Evolutionary conservation across 2,113 vertebrate species (phyloP).

Genomic region (Lophius piscatorius): DNA sequence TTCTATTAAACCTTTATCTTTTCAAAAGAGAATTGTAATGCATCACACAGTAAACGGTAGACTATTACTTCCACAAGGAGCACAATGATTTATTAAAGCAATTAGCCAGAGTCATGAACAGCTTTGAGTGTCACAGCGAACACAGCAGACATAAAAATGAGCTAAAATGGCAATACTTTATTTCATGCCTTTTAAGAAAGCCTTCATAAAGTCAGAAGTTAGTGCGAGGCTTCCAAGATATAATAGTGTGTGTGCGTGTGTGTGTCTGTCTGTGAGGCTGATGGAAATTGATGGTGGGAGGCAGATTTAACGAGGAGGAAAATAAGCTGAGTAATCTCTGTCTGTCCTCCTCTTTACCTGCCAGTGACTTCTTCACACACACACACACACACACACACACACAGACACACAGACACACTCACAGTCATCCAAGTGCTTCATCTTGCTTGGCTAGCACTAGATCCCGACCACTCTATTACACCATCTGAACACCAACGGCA

Average conservation of each 20-base stretch:
- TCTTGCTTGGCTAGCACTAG: slow-evolving; percentile 12
- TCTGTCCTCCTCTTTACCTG: too few relatives aligned
- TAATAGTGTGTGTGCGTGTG: not conserved
- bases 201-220: too few relatives aligned
- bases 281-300: too few relatives aligned
- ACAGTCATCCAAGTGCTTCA: slow-evolving; percentile 27
- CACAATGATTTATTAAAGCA: slow-evolving; percentile 20
- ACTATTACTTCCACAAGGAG: not conserved
- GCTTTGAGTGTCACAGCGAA: not conserved
- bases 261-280: slow-evolving; percentile 4
- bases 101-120: not conserved
- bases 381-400: slow-evolving; percentile 14
- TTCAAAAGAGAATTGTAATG: slow-evolving; percentile 9
- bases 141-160: not conserved
- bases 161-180: not conserved
- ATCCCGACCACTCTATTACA: slow-evolving; percentile 23
- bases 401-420: slow-evolving; percentile 8
- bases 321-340: too few relatives aligned
- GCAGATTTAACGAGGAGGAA: too few relatives aligned
- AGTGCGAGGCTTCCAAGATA: too few relatives aligned
- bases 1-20: not conserved
- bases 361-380: not conserved
- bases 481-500: slow-evolving; percentile 42
- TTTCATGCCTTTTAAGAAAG: slow-evolving; percentile 20
- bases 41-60: not conserved